phyloP scores from a whole-genome alignment of 23 tunicate genomes.

The Oikopleura dioica region DNA sequence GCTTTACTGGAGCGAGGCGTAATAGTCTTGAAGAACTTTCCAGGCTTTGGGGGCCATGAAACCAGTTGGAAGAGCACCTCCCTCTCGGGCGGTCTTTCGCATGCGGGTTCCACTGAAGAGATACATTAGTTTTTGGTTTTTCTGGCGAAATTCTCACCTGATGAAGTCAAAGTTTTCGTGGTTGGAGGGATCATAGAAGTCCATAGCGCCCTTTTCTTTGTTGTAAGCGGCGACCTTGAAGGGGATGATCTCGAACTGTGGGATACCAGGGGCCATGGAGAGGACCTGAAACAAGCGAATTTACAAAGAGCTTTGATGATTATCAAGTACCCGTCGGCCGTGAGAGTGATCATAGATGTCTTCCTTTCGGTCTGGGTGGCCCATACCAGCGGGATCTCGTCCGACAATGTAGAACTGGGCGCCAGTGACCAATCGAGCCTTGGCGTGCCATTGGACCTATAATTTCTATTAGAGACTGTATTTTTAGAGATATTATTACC shows the following conservation, averaged over 20 bases:
- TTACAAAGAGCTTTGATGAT: neutral
- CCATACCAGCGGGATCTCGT: conserved; percentile 99
- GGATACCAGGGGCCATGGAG: conserved; percentile 94
- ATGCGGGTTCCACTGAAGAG: conserved; percentile 21
- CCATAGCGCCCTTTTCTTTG: conserved; percentile 54
- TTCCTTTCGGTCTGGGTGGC: conserved; percentile 68
- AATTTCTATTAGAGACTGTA: neutral
- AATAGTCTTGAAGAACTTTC: conserved; percentile 74
- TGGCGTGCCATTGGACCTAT: conserved; percentile 98
- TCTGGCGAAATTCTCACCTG: conserved; percentile 22
- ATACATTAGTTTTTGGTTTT: neutral
- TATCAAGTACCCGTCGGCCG: conserved; percentile 42
- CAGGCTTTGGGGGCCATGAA: conserved; percentile 99
- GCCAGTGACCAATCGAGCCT: conserved; percentile 84
- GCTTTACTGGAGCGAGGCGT: conserved; percentile 33
- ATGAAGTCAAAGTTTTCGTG: conserved; percentile 82
- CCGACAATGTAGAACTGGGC: conserved; percentile 97
- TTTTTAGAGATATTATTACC: conserved; percentile 14
- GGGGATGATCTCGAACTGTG: conserved; percentile 67
- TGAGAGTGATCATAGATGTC: conserved; percentile 77
- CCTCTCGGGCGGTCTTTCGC: conserved; percentile 81
- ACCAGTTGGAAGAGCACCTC: conserved; percentile 72
- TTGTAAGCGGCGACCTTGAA: conserved; percentile 97
- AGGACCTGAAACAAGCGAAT: conserved; percentile 28
- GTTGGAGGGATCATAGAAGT: conserved; percentile 69